Percentiles rank a stretch among this genome's conserved stretches.
Conservation (phyloP, 1,140 invertebrate species). For the Colletes gigas region DNA sequence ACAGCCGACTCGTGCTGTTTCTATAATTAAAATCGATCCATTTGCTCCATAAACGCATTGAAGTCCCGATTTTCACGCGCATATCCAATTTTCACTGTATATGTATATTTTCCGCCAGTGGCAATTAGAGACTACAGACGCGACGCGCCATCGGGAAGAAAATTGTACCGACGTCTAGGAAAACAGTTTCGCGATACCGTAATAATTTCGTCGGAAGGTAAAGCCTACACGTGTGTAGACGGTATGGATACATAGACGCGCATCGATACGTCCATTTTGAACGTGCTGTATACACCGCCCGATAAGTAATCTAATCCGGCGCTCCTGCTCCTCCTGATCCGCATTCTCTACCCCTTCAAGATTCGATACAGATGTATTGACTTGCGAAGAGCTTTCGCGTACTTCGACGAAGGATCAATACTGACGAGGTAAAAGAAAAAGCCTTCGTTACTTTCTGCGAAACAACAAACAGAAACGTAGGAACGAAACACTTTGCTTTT, state of each 20-base stretch:
- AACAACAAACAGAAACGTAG: background rate
- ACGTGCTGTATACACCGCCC: constrained; percentile 48
- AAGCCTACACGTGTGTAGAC: no score
- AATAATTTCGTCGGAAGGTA: constrained; percentile 25
- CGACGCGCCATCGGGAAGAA: background rate
- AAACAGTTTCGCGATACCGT: background rate
- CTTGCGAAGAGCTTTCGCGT: constrained; percentile 38
- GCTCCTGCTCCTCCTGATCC: constrained; percentile 54
- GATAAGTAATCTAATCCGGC: constrained; percentile 66
- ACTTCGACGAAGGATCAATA: constrained; percentile 32
- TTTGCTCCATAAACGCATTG: no score
- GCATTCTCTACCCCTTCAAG: constrained; percentile 57
- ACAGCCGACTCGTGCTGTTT: no score
- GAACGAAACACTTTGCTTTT: background rate
- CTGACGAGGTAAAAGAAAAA: constrained; percentile 7
- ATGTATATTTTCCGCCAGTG: no score
- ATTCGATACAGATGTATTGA: constrained; percentile 59
- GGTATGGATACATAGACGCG: background rate
- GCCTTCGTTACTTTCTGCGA: background rate
- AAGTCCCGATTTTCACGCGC: no score
- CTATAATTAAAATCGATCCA: no score
- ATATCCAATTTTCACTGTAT: no score
- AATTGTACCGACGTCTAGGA: constrained; percentile 7
- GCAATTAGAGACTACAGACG: constrained; percentile 5
- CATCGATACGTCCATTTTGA: constrained; percentile 43